Evolutionary conservation across 2,113 vertebrate species (phyloP), one percentile per base, ranked within the genome.

Genomic region (Hippocampus comes): DNA sequence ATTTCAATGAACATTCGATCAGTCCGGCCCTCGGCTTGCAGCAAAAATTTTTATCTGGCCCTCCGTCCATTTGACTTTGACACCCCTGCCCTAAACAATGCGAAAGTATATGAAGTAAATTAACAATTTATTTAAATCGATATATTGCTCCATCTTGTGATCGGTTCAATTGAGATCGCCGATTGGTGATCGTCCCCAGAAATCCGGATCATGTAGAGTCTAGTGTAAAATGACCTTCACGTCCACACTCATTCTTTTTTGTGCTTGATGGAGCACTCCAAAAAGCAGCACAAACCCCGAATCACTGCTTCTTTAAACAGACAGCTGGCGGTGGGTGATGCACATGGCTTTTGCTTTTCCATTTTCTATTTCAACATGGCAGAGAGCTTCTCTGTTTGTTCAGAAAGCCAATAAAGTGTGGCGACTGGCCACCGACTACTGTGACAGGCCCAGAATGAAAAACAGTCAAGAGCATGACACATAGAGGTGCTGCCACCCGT

Each of bases 381-480:
- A 81, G 56, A 81, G 15, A 83, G 72, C 77, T 81, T 86, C 77
- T 81, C 69, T 64, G 76, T 85, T 75, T 42, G 53, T 82, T 80
- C 80, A 76, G 70, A 79, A 75, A 87, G 73, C 80, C 84, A 82
- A 86, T 86, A 71, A 67, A 88, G 82, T 80, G 84, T 78, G 56
- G 77, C 84, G 80, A 78, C 74, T 20, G 75, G 82, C 86, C 82
- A 85, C 79, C 82, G 71, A 79, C 86, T 61, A 21, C 76, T 70
- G 72, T 72, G 88, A 87, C 86, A 87, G 82, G 79, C 66, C 60
- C 72, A 82, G 81, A 87, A 87, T 86, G 86, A 81, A 90, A 91
- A 86, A 84, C 84, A 91, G 83, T 87, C 71, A 73, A 67, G 86
- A 88, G 83, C 85, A 77, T 85, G 84, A 88, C 86, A 90, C 84